These are phyloP conservation scores for Campoletis sonorensis DNA, from an alignment of 1,140 invertebrate species.

Conservation along the genomic window DNA sequence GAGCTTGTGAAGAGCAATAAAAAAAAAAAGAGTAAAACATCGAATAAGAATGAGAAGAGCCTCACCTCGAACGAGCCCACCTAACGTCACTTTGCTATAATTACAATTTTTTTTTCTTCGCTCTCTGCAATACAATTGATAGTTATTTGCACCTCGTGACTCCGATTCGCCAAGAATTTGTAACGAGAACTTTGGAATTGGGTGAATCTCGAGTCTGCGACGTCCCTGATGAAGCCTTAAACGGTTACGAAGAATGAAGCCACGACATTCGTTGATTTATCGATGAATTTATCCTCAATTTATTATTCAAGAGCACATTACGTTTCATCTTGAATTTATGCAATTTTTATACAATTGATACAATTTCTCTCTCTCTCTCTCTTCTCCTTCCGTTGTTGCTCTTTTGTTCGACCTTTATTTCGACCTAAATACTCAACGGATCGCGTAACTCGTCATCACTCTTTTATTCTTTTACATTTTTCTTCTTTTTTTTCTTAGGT, in stretches of 20 bases:
- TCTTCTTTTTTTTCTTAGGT: conserved; percentile 60
- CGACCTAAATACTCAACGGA: not conserved
- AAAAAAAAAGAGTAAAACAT: conserved; percentile 17
- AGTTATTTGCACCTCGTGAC: not conserved
- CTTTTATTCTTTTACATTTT: conserved; percentile 16
- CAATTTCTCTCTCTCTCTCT: not conserved
- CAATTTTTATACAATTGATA: conserved; percentile 41
- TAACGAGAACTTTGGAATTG: conserved; percentile 23
- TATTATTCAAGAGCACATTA: conserved; percentile 11
- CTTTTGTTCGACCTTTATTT: conserved; percentile 48
- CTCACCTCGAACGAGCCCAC: conserved; percentile 56
- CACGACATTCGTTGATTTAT: conserved; percentile 16
- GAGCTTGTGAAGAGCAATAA: not conserved
- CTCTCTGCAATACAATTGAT: not conserved
- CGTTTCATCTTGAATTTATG: conserved; percentile 17
- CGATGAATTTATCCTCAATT: not conserved
- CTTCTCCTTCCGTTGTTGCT: conserved; percentile 10
- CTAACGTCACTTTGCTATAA: conserved; percentile 18
- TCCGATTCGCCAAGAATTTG: not conserved
- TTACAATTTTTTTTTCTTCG: conserved; percentile 9
- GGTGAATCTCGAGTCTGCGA: not conserved
- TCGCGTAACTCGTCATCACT: conserved; percentile 5
- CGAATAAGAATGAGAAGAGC: conserved; percentile 39
- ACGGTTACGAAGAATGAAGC: conserved; percentile 15
- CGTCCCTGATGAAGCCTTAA: conserved; percentile 23